Conservation (phyloP, 2,113 vertebrate genomes). For the Rhagologus leucostigma region DNA sequence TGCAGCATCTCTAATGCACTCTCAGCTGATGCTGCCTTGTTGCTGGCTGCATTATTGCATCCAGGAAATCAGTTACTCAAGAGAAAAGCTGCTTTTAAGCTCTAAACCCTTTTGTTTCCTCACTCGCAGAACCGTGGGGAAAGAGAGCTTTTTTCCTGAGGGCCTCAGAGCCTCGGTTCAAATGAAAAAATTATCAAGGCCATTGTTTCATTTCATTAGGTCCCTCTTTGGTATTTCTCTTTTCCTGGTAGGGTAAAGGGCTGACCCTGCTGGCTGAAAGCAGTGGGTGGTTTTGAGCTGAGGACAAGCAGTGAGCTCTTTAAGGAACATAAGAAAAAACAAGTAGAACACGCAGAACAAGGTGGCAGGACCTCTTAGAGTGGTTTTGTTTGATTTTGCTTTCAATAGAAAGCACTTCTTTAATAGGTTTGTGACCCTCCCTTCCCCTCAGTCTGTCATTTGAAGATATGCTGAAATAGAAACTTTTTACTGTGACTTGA, state of each 20-base stretch:
- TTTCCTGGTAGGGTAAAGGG: not conserved
- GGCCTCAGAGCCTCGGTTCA: not conserved
- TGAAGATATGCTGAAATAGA: not conserved
- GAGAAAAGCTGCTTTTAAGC: not conserved
- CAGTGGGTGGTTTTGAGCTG: not conserved
- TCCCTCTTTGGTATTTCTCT: not conserved
- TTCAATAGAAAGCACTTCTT: not conserved
- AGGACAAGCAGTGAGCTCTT: not conserved
- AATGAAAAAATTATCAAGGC: not conserved
- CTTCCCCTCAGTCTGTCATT: not conserved
- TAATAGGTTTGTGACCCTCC: not conserved
- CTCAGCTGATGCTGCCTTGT: not conserved
- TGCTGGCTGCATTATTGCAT: not conserved
- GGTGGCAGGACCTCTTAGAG: not conserved
- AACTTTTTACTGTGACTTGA: not conserved
- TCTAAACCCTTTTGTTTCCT: not conserved
- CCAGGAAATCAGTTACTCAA: not conserved
- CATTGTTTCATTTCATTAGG: not conserved
- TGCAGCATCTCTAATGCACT: rapidly evolving
- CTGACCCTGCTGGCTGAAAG: not conserved
- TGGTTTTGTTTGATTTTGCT: not conserved
- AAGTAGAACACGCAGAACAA: not conserved
- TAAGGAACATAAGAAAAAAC: not conserved
- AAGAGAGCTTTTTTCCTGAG: not conserved
- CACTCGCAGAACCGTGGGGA: not conserved